Conservation (phyloP, 1,140 invertebrate species). For the Papilio dardanus region DNA sequence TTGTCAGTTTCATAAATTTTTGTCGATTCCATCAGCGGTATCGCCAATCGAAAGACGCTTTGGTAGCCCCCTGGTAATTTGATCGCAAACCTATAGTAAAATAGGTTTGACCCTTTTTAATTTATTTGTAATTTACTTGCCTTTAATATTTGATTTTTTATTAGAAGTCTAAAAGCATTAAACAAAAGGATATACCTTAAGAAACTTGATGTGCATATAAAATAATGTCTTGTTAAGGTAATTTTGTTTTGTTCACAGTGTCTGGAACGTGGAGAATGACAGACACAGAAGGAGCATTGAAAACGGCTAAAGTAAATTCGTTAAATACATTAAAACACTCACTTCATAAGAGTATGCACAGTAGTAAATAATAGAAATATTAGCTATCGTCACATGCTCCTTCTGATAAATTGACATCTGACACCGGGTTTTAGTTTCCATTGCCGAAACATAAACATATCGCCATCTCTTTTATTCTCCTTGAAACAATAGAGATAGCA, state of each 20-base stretch:
- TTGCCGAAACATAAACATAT: not conserved
- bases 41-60: too few relatives aligned
- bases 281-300: constrained; percentile 29
- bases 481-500: not conserved
- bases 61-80: too few relatives aligned
- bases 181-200: too few relatives aligned
- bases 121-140: too few relatives aligned
- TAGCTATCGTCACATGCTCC: constrained; percentile 8
- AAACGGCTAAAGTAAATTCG: constrained; percentile 24
- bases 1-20: too few relatives aligned
- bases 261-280: constrained; percentile 1
- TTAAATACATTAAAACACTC: constrained; percentile 16
- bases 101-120: too few relatives aligned
- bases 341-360: constrained; percentile 24
- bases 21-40: too few relatives aligned
- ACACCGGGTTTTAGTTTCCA: not conserved
- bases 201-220: too few relatives aligned
- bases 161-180: too few relatives aligned
- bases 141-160: too few relatives aligned
- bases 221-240: not conserved
- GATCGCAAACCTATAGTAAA: too few relatives aligned
- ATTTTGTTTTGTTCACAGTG: constrained; percentile 27
- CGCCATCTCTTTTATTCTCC: not conserved
- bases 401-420: too few relatives aligned
- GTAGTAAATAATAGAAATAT: constrained; percentile 19